Evolutionary conservation across 2,888 invertebrate species (phyloP).

Genomic region (Lochmaea capreae): DNA sequence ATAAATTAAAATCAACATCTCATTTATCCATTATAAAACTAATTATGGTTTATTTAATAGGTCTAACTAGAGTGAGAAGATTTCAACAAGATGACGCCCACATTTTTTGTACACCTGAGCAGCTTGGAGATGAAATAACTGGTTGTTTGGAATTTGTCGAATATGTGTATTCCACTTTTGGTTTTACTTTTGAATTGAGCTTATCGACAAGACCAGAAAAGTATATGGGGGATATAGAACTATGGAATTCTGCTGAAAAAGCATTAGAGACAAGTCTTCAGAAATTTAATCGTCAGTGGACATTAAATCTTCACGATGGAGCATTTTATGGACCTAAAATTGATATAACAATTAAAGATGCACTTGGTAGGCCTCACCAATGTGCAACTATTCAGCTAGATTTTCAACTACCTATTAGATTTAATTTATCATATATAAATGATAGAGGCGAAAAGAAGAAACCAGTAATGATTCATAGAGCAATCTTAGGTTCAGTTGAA

Average conservation of each 20-base stretch:
- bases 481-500: conserved; percentile 96
- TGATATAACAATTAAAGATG: conserved; percentile 96
- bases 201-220: conserved; percentile 96
- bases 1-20: no score
- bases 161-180: conserved; percentile 89
- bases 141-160: conserved; percentile 89
- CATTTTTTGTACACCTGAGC: conserved; percentile 92
- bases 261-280: conserved; percentile 87
- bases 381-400: conserved; percentile 99
- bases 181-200: conserved; percentile 92
- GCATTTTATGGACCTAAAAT: conserved; percentile 99
- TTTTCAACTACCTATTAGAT: conserved; percentile 95
- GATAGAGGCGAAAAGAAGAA: conserved; percentile 89
- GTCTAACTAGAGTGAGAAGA: conserved; percentile 91
- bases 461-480: conserved; percentile 98
- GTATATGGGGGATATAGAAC: conserved; percentile 85
- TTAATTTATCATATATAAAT: conserved; percentile 83
- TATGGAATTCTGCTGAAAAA: conserved; percentile 94
- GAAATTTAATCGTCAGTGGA: conserved; percentile 89
- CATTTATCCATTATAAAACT: no score
- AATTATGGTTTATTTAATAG: conserved; percentile 75
- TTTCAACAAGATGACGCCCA: conserved; percentile 99
- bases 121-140: conserved; percentile 87
- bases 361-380: conserved; percentile 88
- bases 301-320: conserved; percentile 93